Percentiles rank a stretch among this genome's conserved stretches.
phyloP scores from a whole-genome alignment of 2,113 vertebrate genomes.

The Eudyptes chrysolophus region DNA sequence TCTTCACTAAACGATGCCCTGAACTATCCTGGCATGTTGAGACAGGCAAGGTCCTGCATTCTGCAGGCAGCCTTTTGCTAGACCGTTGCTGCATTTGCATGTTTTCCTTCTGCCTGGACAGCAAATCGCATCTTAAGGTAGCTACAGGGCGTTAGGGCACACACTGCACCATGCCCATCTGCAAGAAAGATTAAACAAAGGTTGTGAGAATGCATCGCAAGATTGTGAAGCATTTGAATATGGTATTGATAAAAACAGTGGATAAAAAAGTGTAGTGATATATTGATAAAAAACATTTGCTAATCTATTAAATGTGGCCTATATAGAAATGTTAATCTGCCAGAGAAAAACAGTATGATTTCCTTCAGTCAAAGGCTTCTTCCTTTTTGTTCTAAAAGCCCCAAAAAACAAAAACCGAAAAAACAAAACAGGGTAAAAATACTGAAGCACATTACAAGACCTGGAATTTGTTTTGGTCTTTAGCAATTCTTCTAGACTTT shows the following conservation, averaged over 20 bases:
- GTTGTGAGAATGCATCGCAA: not conserved
- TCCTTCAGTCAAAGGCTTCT: not conserved
- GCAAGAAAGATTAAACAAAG: not conserved
- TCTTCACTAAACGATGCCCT: not conserved
- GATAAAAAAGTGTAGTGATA: not conserved
- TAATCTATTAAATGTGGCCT: not conserved
- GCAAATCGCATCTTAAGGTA: not conserved
- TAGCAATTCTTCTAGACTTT: not conserved
- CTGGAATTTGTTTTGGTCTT: not conserved
- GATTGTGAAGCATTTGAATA: not conserved
- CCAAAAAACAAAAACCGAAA: too few relatives aligned
- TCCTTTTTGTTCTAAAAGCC: too few relatives aligned
- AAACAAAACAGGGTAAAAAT: not conserved
- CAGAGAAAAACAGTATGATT: not conserved
- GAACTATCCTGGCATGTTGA: not conserved
- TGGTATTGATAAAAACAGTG: not conserved
- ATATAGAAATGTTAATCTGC: not conserved
- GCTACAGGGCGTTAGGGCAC: too few relatives aligned
- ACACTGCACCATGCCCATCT: accelerated
- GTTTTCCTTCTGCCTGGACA: not conserved
- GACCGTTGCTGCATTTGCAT: accelerated
- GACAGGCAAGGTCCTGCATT: not conserved
- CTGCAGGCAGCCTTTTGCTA: not conserved
- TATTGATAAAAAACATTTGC: not conserved
- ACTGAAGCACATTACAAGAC: not conserved